Base-by-base conservation (phyloP, 2,888 invertebrate genomes). In the Pinctada fucata region DNA sequence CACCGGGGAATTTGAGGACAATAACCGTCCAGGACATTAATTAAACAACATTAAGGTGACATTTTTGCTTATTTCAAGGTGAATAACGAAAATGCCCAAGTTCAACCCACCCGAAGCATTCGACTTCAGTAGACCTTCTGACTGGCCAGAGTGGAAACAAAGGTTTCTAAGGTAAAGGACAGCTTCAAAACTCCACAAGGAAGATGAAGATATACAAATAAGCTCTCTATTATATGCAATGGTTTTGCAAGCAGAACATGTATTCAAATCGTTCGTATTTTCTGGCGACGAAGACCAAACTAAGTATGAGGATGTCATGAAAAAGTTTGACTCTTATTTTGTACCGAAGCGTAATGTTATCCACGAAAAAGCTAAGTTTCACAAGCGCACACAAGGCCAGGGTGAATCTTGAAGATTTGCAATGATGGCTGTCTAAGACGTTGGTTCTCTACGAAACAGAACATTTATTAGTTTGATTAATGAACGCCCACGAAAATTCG, bases 121-220 rank as follows among this genome's bases (percentile, higher is more conserved):
- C 6, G 72, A 80, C 68, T 74, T 78, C 67, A n/a, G n/a, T n/a
- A n/a, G n/a, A n/a, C n/a, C n/a, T n/a, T n/a, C n/a, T n/a, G n/a
- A n/a, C n/a, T n/a, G 84, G 83, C 76, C 49, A 48, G 82, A 82
- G 10, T 82, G 83, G 83, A 79, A 65, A 16, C 49, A 80, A 58
- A 49, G 81, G 67, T 84, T 80, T 66, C 3, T 45, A 10, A 51
- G 79, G 4, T 83, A 70, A 51, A 66, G 80, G 51, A 72, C 64
- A n/a, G 84, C 84, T 4, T 65, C 84, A 13, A 80, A 82, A 73
- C 72, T 83, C 5, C 45, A 78, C 64, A 78, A 82, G 50, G 82
- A 83, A 5, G 79, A 79, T 8, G 79, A 52, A 8, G 72, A 73
- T 5, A 79, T 79, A 2, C 79, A 83, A 52, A 74, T 79, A 13